A percentile compares a stretch with the other conserved stretches of the same genome.
Conservation (phyloP, 2,797 vertebrate genomes). For the Chelidonichthys spinosus region DNA sequence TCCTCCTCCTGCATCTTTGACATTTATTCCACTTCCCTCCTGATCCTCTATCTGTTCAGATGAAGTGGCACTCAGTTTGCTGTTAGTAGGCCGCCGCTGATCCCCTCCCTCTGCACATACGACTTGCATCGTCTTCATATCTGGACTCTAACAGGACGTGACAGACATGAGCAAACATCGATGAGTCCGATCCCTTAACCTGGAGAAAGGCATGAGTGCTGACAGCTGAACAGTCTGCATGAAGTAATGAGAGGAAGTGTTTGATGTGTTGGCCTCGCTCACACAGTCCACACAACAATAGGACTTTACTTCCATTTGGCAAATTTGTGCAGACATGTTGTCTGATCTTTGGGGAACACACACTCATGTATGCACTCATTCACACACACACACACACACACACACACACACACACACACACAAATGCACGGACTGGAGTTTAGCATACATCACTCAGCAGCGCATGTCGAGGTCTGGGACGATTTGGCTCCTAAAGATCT, state of each 20-base stretch:
- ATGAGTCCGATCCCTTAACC: conserved; percentile 52
- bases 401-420: conserved; percentile 8
- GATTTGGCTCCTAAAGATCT: conserved; percentile 26
- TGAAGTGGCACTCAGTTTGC: conserved; percentile 2
- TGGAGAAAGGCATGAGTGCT: conserved; percentile 27
- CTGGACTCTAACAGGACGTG: conserved; percentile 42
- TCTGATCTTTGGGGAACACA: conserved; percentile 19
- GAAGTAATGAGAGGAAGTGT: conserved; percentile 48
- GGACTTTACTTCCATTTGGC: conserved; percentile 22
- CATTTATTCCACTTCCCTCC: conserved; percentile 9
- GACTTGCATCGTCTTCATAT: conserved; percentile 23
- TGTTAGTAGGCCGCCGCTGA: background rate
- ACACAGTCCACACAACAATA: conserved; percentile 17
- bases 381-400: conserved; percentile 5
- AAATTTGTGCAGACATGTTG: conserved; percentile 29
- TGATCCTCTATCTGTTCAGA: conserved; percentile 22
- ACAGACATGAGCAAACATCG: conserved; percentile 52
- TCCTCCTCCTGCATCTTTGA: background rate
- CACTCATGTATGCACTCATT: background rate
- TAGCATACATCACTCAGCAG: conserved; percentile 26
- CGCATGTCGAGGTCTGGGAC: conserved; percentile 21
- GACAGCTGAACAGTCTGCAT: conserved; percentile 48
- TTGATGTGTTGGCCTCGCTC: conserved; percentile 23
- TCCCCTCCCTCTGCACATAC: conserved; percentile 26
- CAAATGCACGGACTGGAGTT: conserved; percentile 9